These are phyloP conservation scores for Lypha dubia DNA, from an alignment of 2,888 invertebrate genomes.

Conservation along the genomic window DNA sequence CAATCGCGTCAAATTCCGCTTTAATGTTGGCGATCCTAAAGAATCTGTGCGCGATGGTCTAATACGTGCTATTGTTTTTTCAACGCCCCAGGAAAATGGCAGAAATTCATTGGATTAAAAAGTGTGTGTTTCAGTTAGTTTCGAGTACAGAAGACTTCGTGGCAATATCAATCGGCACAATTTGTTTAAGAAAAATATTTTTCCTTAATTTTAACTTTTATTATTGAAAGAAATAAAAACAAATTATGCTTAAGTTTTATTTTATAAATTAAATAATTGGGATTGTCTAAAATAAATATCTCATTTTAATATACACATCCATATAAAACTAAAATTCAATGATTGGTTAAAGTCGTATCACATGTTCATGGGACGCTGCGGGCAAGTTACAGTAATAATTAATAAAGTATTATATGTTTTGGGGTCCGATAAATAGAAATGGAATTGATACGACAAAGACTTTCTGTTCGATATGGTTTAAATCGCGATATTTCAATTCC, in stretches of 20 bases:
- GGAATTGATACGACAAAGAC: too few species aligned
- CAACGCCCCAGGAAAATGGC: conserved; percentile 80
- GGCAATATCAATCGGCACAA: conserved; percentile 67
- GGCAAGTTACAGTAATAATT: too few species aligned
- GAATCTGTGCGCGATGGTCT: conserved; percentile 91
- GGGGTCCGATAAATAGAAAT: too few species aligned
- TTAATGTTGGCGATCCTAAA: conserved; percentile 88
- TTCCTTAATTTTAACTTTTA: conserved; percentile 37
- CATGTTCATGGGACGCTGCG: too few species aligned
- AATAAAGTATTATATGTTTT: too few species aligned
- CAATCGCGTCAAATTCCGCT: conserved; percentile 90
- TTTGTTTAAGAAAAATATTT: conserved; percentile 60
- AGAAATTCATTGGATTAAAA: conserved; percentile 77
- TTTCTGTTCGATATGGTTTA: too few species aligned
- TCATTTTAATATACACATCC: conserved; percentile 23
- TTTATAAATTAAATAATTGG: conserved; percentile 51
- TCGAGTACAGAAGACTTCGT: conserved; percentile 55
- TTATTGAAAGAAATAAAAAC: not conserved
- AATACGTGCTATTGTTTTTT: conserved; percentile 90
- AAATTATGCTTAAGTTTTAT: conserved; percentile 45
- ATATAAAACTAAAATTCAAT: not conserved
- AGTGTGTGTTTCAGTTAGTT: not conserved
- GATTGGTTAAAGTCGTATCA: too few species aligned
- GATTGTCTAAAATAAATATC: conserved; percentile 55
- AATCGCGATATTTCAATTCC: too few species aligned